phyloP scores from a whole-genome alignment of 2,888 invertebrate species.

The Drosophila barbarae region DNA sequence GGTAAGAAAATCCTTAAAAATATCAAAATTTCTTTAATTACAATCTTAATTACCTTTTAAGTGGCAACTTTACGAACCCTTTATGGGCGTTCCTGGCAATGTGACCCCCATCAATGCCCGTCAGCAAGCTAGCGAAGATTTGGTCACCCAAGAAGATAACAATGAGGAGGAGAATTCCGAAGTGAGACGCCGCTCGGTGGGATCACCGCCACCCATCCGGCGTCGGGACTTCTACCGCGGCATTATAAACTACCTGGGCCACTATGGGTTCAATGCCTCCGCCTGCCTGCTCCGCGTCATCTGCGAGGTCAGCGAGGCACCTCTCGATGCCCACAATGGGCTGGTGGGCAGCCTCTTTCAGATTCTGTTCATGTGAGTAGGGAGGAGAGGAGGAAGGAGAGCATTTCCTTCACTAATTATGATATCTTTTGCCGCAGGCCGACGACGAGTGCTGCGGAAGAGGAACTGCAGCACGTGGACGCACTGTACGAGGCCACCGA shows the following conservation, averaged over 20 bases:
- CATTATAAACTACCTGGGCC: slow-evolving; percentile 70
- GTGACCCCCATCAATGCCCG: slow-evolving; percentile 73
- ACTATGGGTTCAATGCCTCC: slow-evolving; percentile 80
- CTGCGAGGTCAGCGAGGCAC: slow-evolving; percentile 82
- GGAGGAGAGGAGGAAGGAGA: neutral
- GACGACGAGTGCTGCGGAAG: slow-evolving; percentile 70
- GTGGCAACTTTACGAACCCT: slow-evolving; percentile 75
- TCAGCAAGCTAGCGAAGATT: slow-evolving; percentile 13
- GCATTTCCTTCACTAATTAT: slow-evolving; percentile 43
- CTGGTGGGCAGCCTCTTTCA: slow-evolving; percentile 85
- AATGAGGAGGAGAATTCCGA: neutral
- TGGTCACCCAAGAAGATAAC: neutral
- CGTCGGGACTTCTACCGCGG: slow-evolving; percentile 74
- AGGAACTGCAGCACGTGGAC: slow-evolving; percentile 52
- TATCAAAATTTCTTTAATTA: no score
- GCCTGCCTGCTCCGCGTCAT: slow-evolving; percentile 84
- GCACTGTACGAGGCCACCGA: slow-evolving; percentile 65
- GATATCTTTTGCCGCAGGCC: slow-evolving; percentile 60
- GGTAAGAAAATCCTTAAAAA: slow-evolving; percentile 74
- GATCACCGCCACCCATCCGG: slow-evolving; percentile 52
- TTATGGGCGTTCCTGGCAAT: slow-evolving; percentile 71
- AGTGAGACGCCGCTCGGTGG: slow-evolving; percentile 47
- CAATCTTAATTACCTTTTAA: no score
- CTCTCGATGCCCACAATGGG: slow-evolving; percentile 81
- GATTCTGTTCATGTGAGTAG: slow-evolving; percentile 84